These are phyloP conservation scores for Liopterus haemorrhoidalis DNA, from an alignment of 2,888 invertebrate species.

Conservation along the genomic window DNA sequence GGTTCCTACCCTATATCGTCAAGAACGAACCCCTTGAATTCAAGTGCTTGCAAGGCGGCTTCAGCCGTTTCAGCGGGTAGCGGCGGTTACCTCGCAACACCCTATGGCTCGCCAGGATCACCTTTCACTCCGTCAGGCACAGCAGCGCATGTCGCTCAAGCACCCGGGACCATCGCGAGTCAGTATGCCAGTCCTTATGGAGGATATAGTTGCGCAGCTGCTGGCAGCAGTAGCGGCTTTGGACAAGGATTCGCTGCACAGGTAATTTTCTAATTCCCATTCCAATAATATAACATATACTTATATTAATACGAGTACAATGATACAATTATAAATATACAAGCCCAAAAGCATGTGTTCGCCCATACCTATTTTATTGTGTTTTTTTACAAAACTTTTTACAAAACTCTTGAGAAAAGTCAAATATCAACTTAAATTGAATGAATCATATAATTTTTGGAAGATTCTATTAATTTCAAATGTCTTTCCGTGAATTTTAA, in stretches of 20 bases:
- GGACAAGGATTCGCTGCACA: slow-evolving; percentile 51
- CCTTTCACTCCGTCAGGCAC: slow-evolving; percentile 45
- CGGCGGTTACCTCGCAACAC: slow-evolving; percentile 47
- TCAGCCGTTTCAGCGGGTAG: slow-evolving; percentile 49
- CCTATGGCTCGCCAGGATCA: slow-evolving; percentile 43
- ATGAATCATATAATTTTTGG: no score
- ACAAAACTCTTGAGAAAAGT: no score
- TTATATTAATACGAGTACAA: no score
- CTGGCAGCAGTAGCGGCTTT: slow-evolving; percentile 52
- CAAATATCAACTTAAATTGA: no score
- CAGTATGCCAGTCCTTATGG: slow-evolving; percentile 51
- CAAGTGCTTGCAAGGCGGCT: slow-evolving; percentile 56
- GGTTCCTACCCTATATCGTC: slow-evolving; percentile 45
- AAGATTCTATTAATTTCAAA: no score
- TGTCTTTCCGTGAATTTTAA: no score
- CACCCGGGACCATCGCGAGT: slow-evolving; percentile 46
- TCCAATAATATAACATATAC: no score
- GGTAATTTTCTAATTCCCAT: slow-evolving; percentile 43
- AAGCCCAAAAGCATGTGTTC: no score
- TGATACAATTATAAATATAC: no score
- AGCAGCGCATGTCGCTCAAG: slow-evolving; percentile 44
- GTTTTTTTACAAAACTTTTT: no score
- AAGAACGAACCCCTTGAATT: slow-evolving; percentile 36
- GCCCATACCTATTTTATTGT: no score
- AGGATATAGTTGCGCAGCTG: slow-evolving; percentile 46